Conservation (phyloP, 2,888 invertebrate species). For the Hybos culiciformis region DNA sequence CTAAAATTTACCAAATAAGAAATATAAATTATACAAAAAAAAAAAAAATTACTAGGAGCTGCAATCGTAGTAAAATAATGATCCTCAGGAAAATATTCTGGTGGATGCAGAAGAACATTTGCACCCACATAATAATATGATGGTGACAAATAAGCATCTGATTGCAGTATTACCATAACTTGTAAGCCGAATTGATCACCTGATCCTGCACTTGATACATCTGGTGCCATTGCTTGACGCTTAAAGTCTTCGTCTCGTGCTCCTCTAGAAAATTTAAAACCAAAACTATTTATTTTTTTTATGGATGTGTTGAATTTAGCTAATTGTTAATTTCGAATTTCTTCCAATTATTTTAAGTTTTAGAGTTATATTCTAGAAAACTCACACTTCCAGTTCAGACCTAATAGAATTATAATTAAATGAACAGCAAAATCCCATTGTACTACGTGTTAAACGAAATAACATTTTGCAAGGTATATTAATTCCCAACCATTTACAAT, state of each 20-base stretch:
- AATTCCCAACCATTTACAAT: slow-evolving; percentile 24
- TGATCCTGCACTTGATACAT: slow-evolving; percentile 11
- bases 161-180: slow-evolving; percentile 25
- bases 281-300: too few species aligned
- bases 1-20: too few species aligned
- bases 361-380: background rate
- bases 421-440: slow-evolving; percentile 27
- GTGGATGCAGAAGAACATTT: slow-evolving; percentile 29
- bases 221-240: too few species aligned
- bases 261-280: too few species aligned
- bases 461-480: slow-evolving; percentile 22
- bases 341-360: too few species aligned
- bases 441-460: slow-evolving; percentile 24
- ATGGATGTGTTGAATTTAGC: too few species aligned
- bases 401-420: slow-evolving; percentile 26
- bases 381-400: slow-evolving; percentile 13
- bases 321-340: too few species aligned
- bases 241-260: too few species aligned
- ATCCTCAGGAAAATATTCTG: slow-evolving; percentile 25
- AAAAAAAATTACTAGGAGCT: too few species aligned
- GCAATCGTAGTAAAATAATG: background rate
- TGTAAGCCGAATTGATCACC: slow-evolving; percentile 28
- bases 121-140: slow-evolving; percentile 25
- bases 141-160: slow-evolving; percentile 23
- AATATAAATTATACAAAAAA: too few species aligned